Evolutionary conservation across 2,888 invertebrate species (phyloP), one percentile per base, ranked within the genome.

Genomic region (Macrostomum cliftonense): DNA sequence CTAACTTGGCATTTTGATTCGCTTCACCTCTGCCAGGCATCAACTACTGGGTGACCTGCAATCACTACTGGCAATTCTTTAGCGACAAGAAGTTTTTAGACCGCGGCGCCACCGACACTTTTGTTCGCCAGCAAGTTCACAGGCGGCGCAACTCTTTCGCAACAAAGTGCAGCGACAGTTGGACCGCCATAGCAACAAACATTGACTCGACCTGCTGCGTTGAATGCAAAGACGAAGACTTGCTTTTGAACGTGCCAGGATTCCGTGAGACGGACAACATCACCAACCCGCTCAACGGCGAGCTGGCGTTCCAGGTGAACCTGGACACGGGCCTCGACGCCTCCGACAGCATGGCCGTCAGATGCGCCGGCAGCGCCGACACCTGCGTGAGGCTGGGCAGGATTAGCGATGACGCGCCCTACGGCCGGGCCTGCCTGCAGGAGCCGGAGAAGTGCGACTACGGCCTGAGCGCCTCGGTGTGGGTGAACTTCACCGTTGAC

Each of bases 361-460:
- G 16, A 9, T 21, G 37, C 37, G 36, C 12, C 13, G 13, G 14
- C 2, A 16, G 2, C 17, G 5, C 19, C 36, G 38, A 45, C 38
- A 38, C 16, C 13, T 45, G 45, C 17, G 4, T 45, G 28, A 17
- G 7, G 5, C 38, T 45, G 45, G 45, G 17, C n/a, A 28, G 36
- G 37, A 5, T 45, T 5, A 12, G 2, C n/a, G 4, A 16, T 37
- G 45, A 45, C 45, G 37, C 37, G 37, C 14, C 17, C 7, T 45
- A 45, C 17, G n/a, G 37, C 13, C 16, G 20, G 7, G 36, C 45
- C n/a, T 45, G 45, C 38, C 38, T 45, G 17, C 20, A 17, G 17
- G 14, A 36, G 13, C 45, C 45, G 36, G 45, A 45, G 17, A 28
- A 36, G 9, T 45, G 45, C 17, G 45, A 45, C 16, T 45, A 45